Evolutionary conservation across 1,140 invertebrate species (phyloP).

Genomic region (Leucophenga varia): DNA sequence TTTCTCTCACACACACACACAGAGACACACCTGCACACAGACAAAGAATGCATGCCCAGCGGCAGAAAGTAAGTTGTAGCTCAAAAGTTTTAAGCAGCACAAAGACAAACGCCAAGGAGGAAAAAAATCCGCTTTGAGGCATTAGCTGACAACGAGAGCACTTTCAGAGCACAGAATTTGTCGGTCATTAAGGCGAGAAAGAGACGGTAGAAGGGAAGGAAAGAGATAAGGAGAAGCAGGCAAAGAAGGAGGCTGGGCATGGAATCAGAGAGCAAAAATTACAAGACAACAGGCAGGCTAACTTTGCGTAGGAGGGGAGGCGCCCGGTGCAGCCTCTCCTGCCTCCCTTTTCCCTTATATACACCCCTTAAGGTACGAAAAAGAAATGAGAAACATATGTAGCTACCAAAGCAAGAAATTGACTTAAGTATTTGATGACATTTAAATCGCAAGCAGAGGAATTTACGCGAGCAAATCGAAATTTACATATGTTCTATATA

Average conservation of each 20-base stretch:
- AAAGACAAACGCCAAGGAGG: constrained; percentile 24
- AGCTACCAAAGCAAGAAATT: constrained; percentile 39
- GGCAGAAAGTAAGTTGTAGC: constrained; percentile 14
- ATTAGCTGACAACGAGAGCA: constrained; percentile 15
- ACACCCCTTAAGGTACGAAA: neutral
- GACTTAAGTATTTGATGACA: too few relatives aligned
- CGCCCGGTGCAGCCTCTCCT: neutral
- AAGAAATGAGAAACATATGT: constrained; percentile 28
- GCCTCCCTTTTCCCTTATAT: too few relatives aligned
- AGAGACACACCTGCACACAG: constrained; percentile 9
- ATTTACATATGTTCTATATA: too few relatives aligned
- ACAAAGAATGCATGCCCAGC: constrained; percentile 13
- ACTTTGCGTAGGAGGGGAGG: constrained; percentile 7
- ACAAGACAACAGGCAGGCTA: constrained; percentile 7
- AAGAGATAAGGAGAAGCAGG: too few relatives aligned
- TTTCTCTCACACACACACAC: too few relatives aligned
- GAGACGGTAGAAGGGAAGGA: too few relatives aligned
- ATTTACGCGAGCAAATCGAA: too few relatives aligned
- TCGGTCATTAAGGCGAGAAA: too few relatives aligned
- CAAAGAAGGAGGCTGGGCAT: too few relatives aligned
- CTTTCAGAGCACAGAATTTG: too few relatives aligned
- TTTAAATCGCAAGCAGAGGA: too few relatives aligned
- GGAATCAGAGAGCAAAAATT: constrained; percentile 27
- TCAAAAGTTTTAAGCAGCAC: constrained; percentile 30
- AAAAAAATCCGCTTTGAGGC: constrained; percentile 19